phyloP scores from a whole-genome alignment of 2,113 vertebrate genomes.

The Oryzias melastigma region DNA sequence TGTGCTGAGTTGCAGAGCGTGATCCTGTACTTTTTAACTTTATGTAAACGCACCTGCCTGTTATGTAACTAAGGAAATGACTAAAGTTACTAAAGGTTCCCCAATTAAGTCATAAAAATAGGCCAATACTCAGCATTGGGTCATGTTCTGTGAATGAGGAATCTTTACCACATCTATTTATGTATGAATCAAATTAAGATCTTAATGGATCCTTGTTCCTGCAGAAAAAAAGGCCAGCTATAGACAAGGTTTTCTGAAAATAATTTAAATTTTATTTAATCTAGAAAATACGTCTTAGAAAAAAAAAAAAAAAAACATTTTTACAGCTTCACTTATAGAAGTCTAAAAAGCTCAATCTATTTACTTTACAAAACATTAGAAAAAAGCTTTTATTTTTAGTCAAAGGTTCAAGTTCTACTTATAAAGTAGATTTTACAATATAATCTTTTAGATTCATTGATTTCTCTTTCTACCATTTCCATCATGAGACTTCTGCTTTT shows the following conservation, averaged over 20 bases:
- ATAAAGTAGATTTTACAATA: slow-evolving; percentile 73
- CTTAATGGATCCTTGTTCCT: slow-evolving; percentile 10
- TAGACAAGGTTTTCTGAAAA: slow-evolving; percentile 3
- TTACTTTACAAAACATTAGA: slow-evolving; percentile 22
- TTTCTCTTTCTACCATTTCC: neutral
- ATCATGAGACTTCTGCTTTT: neutral
- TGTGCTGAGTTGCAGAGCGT: no score
- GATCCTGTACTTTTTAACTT: neutral
- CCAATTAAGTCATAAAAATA: slow-evolving; percentile 1
- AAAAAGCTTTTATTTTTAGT: slow-evolving; percentile 22
- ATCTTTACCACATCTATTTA: slow-evolving; percentile 53
- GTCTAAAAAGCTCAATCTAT: slow-evolving; percentile 2
- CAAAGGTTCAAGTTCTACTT: slow-evolving; percentile 67
- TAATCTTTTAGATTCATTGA: slow-evolving; percentile 78
- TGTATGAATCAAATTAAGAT: neutral
- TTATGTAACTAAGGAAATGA: neutral
- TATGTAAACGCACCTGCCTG: neutral
- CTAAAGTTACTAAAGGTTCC: neutral
- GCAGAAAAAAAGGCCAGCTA: neutral
- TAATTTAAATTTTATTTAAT: slow-evolving; percentile 26
- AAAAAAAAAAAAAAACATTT: slow-evolving; percentile 33
- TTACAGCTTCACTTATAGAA: neutral
- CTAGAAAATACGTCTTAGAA: slow-evolving; percentile 14
- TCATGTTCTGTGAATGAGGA: neutral
- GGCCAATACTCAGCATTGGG: neutral